Evolutionary conservation across 2,797 vertebrate genomes (phyloP).

Genomic region (Enteromius anoplus): DNA sequence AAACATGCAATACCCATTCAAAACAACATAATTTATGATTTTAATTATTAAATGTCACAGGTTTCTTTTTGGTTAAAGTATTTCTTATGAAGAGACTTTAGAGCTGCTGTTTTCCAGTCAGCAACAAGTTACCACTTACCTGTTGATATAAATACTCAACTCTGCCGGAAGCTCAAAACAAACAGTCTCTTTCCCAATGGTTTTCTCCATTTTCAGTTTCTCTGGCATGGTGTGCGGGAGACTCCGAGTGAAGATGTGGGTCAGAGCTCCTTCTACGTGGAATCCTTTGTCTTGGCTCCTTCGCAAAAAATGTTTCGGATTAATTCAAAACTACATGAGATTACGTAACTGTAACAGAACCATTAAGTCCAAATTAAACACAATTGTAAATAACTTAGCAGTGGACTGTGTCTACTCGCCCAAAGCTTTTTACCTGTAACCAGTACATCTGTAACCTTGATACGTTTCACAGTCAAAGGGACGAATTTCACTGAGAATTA

Average conservation of each 20-base stretch:
- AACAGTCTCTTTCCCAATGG: conserved; percentile 71
- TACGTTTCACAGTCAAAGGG: conserved; percentile 79
- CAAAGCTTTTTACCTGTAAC: conserved; percentile 86
- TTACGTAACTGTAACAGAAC: background rate
- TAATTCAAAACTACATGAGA: background rate
- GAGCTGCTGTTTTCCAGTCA: background rate
- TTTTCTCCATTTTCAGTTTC: conserved; percentile 70
- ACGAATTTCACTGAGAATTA: conserved; percentile 82
- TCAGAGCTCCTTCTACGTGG: conserved; percentile 84
- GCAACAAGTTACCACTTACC: conserved; percentile 72
- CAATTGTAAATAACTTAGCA: background rate
- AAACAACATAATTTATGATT: background rate
- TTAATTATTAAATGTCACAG: background rate
- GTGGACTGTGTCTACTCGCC: background rate
- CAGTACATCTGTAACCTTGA: conserved; percentile 88
- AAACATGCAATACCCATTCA: background rate
- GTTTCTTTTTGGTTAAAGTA: background rate
- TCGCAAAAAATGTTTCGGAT: background rate
- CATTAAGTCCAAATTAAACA: background rate
- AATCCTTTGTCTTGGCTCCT: conserved; percentile 97
- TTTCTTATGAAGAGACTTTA: background rate
- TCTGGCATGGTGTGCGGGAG: conserved; percentile 66
- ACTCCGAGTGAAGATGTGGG: conserved; percentile 87
- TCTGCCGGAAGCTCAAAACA: conserved; percentile 81
- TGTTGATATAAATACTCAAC: conserved; percentile 84